Conservation (phyloP, 2,797 vertebrate genomes). For the Muraenolepis orangiensis region DNA sequence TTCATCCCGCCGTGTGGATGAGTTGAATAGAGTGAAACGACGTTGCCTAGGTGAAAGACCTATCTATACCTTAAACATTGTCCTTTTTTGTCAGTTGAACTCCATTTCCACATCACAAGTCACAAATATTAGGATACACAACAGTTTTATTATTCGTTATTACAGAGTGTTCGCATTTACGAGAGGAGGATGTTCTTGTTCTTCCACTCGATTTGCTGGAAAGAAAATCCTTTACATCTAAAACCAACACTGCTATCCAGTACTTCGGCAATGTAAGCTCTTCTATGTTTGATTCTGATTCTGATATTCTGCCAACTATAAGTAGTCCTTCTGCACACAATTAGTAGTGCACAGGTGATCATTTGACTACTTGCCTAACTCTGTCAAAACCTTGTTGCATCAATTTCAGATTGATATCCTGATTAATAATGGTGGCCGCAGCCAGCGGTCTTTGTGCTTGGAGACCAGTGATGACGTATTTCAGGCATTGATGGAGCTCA, state of each 20-base stretch:
- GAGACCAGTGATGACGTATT: slow-evolving; percentile 84
- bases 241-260: slow-evolving; percentile 76
- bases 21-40: slow-evolving; percentile 84
- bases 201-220: slow-evolving; percentile 88
- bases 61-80: not conserved
- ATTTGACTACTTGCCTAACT: not conserved
- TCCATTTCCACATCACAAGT: not conserved
- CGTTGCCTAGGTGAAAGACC: slow-evolving; percentile 81
- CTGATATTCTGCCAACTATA: too few species aligned
- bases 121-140: not conserved
- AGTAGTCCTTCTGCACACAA: slow-evolving; percentile 11
- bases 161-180: slow-evolving; percentile 77
- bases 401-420: slow-evolving; percentile 85
- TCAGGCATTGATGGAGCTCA: slow-evolving; percentile 84
- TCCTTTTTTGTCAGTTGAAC: not conserved
- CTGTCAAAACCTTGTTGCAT: not conserved
- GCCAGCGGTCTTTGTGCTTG: slow-evolving; percentile 82
- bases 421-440: slow-evolving; percentile 88
- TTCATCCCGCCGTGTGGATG: slow-evolving; percentile 83
- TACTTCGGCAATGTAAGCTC: slow-evolving; percentile 85
- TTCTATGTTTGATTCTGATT: too few species aligned
- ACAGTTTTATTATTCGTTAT: slow-evolving; percentile 10
- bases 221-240: slow-evolving; percentile 76
- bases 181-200: slow-evolving; percentile 83
- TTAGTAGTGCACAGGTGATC: not conserved